Conservation (phyloP, 2,888 invertebrate genomes). For the Lasioglossum marginatum region DNA sequence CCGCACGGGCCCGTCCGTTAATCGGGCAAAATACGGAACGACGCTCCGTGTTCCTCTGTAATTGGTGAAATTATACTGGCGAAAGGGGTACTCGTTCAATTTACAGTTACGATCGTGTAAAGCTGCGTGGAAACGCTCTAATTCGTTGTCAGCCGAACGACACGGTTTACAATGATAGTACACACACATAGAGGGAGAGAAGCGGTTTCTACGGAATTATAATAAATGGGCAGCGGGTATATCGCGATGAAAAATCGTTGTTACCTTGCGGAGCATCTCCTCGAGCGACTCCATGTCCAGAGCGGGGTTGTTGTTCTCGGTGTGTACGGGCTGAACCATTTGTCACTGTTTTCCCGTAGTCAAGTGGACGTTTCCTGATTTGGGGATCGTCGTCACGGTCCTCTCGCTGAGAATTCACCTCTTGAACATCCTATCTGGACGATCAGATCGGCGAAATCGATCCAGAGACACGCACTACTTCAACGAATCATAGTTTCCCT, state of each 20-base stretch:
- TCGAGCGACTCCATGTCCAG: conserved; percentile 91
- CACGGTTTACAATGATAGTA: neutral
- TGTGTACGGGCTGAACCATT: conserved; percentile 82
- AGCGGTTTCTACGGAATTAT: neutral
- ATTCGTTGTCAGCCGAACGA: conserved; percentile 11
- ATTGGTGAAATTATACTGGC: neutral
- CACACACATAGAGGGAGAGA: neutral
- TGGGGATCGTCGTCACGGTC: conserved; percentile 22
- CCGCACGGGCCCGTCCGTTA: neutral
- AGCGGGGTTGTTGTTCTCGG: conserved; percentile 87
- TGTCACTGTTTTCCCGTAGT: conserved; percentile 69
- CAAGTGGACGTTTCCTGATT: conserved; percentile 32
- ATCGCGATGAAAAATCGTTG: neutral
- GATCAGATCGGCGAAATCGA: neutral
- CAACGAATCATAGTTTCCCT: neutral
- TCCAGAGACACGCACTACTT: neutral
- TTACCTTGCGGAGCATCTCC: conserved; percentile 92
- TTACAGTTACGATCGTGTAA: conserved; percentile 21
- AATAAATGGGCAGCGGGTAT: conserved; percentile 35
- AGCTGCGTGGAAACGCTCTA: conserved; percentile 14
- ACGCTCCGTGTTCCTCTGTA: neutral
- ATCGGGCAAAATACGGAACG: neutral
- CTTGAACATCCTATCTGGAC: conserved; percentile 11
- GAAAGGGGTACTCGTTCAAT: conserved; percentile 33
- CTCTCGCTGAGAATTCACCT: conserved; percentile 22